Evolutionary conservation across 2,113 vertebrate species (phyloP), one percentile per base, ranked within the genome.

Genomic region (Trichomycterus rosablanca): DNA sequence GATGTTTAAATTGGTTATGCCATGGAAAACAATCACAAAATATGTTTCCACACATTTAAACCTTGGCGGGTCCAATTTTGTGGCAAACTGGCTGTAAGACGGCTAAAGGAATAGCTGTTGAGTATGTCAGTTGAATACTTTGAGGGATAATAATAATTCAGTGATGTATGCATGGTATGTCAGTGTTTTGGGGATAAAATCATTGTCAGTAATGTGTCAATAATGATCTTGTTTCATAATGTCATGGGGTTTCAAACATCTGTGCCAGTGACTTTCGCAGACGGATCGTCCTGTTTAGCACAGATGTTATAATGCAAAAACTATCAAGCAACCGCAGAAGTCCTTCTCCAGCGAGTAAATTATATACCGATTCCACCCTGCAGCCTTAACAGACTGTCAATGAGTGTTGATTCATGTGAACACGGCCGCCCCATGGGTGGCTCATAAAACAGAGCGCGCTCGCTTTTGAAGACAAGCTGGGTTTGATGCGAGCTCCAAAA

Each of bases 241-340:
- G 22, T 56, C 42, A 48, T 45, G 40, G 44, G 22, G 2, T 48
- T 56, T 39, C 22, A 40, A 40, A 40, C 53, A 40, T 46, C 44
- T 48, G 63, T 11, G 4, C 26, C 39, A 30, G 20, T 51, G 49
- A 19, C 3, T 23, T 26, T 59, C 20, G 35, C 60, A 40, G 35
- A 26, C 22, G 50, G n/a, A 59, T 24, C 39, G 30, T 63, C 40
- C 40, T 23, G 50, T 24, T 66, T 20, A 28, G 48, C n/a, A 26
- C 51, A 66, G 44, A 66, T 56, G 45, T 71, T 53, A 48, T 4
- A 66, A 52, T 23, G 28, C 43, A 49, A 60, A 43, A 52, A 56
- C 53, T 62, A 52, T 52, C 62, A 37, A 71, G 28, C 55, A 68
- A 75, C 73, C 62, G 69, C 71, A 79, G 61, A 46, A 61, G 46